A percentile compares a stretch with the other conserved stretches of the same genome.
Evolutionary conservation across 2,797 vertebrate genomes (phyloP).

Genomic region (Psittacula echo): DNA sequence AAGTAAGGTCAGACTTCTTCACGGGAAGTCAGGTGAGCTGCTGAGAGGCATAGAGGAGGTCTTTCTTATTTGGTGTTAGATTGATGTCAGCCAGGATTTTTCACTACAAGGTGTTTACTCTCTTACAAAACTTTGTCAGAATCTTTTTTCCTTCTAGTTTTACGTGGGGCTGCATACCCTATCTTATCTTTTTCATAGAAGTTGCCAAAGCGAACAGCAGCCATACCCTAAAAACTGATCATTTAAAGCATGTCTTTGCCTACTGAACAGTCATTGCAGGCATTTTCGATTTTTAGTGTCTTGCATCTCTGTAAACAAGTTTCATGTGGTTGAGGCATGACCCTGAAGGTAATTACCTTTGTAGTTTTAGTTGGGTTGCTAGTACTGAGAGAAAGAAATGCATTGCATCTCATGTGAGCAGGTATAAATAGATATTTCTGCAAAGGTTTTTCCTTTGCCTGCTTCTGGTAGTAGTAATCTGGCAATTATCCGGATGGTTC

Average conservation of each 20-base stretch:
- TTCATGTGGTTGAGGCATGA: conserved; percentile 38
- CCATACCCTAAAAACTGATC: neutral
- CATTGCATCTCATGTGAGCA: neutral
- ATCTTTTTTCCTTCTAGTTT: neutral
- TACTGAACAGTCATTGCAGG: conserved; percentile 34
- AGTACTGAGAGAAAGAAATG: conserved; percentile 7
- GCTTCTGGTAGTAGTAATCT: neutral
- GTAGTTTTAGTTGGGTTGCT: conserved; percentile 16
- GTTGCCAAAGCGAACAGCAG: conserved; percentile 30
- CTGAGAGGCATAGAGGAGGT: neutral
- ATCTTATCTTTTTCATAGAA: conserved; percentile 1
- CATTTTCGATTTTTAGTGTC: conserved; percentile 58
- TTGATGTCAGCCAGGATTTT: neutral
- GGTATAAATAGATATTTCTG: neutral
- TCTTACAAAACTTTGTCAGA: neutral
- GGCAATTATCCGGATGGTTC: neutral
- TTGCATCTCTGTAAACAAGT: conserved; percentile 51
- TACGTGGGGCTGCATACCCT: neutral
- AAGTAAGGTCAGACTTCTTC: neutral
- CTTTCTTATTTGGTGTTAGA: neutral
- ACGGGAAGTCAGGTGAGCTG: neutral
- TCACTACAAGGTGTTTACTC: neutral
- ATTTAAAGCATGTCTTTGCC: conserved; percentile 63
- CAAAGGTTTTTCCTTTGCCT: neutral
- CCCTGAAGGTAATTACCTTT: conserved; percentile 49